Evolutionary conservation across 2,113 vertebrate species (phyloP).

Genomic region (Bubalus kerabau): DNA sequence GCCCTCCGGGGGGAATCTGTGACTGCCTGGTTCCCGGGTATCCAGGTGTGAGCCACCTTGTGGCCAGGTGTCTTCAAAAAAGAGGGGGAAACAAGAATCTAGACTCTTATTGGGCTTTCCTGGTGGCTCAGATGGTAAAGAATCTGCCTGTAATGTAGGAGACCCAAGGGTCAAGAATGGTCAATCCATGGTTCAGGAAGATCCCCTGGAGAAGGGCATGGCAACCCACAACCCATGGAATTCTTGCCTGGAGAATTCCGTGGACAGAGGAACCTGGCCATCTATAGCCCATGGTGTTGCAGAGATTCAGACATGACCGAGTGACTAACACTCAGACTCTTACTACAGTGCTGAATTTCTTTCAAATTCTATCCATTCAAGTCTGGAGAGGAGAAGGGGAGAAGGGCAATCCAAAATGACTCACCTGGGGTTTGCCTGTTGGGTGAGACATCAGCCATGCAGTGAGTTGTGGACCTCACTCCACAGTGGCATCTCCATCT

Average conservation of each 20-base stretch:
- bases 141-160: neutral
- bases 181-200: neutral
- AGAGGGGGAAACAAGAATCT: too few species aligned
- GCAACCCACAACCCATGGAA: neutral
- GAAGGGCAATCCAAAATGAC: accelerated
- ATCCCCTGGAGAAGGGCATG: neutral
- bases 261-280: neutral
- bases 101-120: neutral
- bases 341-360: too few species aligned
- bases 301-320: neutral
- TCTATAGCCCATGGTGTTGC: neutral
- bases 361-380: neutral
- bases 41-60: neutral
- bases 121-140: neutral
- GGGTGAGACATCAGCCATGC: neutral
- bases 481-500: neutral
- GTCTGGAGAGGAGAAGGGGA: neutral
- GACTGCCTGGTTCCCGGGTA: neutral
- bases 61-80: neutral
- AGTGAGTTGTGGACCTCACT: accelerated
- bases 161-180: neutral
- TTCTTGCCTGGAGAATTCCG: neutral
- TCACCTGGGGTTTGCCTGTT: accelerated
- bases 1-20: accelerated
- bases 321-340: neutral